Evolutionary conservation across 2,888 invertebrate species (phyloP).

Genomic region (Coleophora flavipennella): DNA sequence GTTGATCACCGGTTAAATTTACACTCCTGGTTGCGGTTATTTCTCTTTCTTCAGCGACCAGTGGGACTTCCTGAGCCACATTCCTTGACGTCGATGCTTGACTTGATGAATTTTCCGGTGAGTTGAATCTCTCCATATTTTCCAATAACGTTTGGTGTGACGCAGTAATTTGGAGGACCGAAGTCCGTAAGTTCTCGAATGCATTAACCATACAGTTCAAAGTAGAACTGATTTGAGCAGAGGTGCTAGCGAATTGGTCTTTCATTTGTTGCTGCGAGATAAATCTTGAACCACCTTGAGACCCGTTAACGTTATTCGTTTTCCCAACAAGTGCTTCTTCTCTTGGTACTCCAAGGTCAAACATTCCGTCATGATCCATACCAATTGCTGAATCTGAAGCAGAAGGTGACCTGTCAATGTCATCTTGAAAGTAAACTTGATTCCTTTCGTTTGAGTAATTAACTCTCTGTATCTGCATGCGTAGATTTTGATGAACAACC

Average conservation of each 20-base stretch:
- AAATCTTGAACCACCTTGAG: neutral
- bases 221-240: constrained; percentile 3
- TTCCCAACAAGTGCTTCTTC: neutral
- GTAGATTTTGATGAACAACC: neutral
- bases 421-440: neutral
- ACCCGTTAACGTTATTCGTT: constrained; percentile 1
- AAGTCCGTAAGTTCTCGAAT: constrained; percentile 3
- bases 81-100: constrained; percentile 1
- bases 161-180: constrained; percentile 1
- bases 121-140: constrained; percentile 1
- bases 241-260: constrained; percentile 1
- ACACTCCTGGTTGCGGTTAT: neutral
- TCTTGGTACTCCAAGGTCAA: neutral
- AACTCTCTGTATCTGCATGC: constrained; percentile 1
- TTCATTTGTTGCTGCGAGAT: too few relatives aligned
- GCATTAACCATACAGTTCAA: constrained; percentile 1
- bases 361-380: neutral
- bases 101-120: constrained; percentile 1
- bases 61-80: constrained; percentile 1
- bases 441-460: constrained; percentile 1
- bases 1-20: constrained; percentile 1
- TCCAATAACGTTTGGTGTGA: constrained; percentile 2
- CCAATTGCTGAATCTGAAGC: constrained; percentile 1
- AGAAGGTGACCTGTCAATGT: constrained; percentile 1
- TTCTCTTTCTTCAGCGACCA: constrained; percentile 2